Conservation (phyloP, 2,113 vertebrate genomes). For the Coptodon bakossiorum region DNA sequence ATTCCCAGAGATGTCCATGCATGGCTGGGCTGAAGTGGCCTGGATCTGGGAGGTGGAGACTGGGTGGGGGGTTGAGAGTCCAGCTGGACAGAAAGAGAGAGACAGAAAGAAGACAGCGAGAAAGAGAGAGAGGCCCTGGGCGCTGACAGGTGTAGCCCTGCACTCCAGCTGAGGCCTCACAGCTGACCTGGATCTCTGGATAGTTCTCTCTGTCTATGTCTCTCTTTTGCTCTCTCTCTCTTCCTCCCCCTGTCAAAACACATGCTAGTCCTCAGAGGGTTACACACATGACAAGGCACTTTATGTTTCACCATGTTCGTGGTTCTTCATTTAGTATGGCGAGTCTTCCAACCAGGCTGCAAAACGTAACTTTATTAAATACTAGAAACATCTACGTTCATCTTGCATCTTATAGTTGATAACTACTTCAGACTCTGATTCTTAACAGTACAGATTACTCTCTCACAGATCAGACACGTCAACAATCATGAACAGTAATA, state of each 20-base stretch:
- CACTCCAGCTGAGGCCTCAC: conserved; percentile 71
- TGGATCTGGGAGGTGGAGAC: conserved; percentile 60
- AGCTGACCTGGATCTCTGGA: conserved; percentile 70
- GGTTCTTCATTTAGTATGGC: conserved; percentile 15
- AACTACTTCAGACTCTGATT: not conserved
- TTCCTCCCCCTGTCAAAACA: conserved; percentile 27
- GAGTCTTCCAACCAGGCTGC: not conserved
- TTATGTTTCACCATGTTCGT: conserved; percentile 18
- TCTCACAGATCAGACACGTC: not conserved
- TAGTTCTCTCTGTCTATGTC: conserved; percentile 22
- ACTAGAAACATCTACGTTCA: not conserved
- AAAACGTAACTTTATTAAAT: not conserved
- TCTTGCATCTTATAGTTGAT: not conserved
- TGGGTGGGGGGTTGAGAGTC: conserved; percentile 49
- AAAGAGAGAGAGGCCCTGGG: conserved; percentile 46
- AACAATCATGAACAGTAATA: not conserved
- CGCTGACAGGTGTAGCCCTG: conserved; percentile 71
- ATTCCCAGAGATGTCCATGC: conserved; percentile 67
- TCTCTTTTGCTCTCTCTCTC: not conserved
- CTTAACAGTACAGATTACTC: not conserved
- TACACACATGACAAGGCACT: conserved; percentile 10
- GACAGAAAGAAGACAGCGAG: conserved; percentile 28
- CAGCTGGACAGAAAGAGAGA: conserved; percentile 55
- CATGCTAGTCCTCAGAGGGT: conserved; percentile 28
- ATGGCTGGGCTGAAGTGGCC: conserved; percentile 69